A percentile compares a stretch with the other conserved stretches of the same genome.
Conservation (phyloP, 2,113 vertebrate genomes). For the Hydrolagus affinis region DNA sequence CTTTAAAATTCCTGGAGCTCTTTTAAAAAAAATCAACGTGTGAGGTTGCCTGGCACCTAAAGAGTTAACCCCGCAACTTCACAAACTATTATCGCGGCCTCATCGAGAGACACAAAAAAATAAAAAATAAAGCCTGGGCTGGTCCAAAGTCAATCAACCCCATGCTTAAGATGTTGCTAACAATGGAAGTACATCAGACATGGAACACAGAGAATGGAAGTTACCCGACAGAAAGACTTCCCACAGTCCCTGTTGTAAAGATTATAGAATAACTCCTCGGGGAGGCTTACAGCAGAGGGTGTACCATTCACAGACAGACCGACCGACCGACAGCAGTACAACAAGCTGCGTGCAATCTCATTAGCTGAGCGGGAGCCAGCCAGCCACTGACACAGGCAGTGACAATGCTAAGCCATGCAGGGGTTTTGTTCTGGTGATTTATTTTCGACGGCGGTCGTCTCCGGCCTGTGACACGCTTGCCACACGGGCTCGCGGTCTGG, state of each 20-base stretch:
- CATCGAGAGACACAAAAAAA: too few relatives aligned
- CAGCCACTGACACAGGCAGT: not conserved
- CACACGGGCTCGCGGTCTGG: not conserved
- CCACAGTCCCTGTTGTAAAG: conserved; percentile 22
- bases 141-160: not conserved
- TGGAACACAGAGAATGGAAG: conserved; percentile 1
- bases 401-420: not conserved
- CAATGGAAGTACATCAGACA: conserved; percentile 13
- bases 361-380: conserved; percentile 29
- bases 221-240: conserved; percentile 3
- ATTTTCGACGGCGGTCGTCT: conserved; percentile 2
- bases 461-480: not conserved
- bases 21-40: too few relatives aligned
- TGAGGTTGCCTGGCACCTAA: too few relatives aligned
- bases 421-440: not conserved
- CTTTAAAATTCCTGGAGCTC: too few relatives aligned
- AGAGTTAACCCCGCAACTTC: too few relatives aligned
- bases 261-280: conserved; percentile 25
- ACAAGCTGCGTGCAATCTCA: conserved; percentile 23
- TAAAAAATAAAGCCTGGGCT: not conserved
- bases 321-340: conserved; percentile 20
- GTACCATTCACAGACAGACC: conserved; percentile 30
- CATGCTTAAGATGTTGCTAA: not conserved
- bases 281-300: conserved; percentile 12
- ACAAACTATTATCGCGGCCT: too few relatives aligned